Percentiles rank a stretch among this genome's conserved stretches.
Conservation (phyloP, 2,888 invertebrate genomes). For the Crematogaster levior region DNA sequence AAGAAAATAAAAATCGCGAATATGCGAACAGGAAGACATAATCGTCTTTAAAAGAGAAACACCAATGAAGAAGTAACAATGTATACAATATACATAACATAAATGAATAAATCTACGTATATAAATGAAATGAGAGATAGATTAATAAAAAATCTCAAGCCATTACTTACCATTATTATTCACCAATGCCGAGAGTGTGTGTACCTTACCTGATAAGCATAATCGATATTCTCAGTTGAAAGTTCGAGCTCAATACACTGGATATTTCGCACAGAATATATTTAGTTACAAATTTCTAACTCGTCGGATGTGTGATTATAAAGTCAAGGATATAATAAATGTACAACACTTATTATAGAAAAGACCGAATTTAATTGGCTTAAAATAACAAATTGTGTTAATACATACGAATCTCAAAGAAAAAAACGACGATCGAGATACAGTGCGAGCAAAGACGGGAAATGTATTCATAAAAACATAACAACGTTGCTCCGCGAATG, state of each 20-base stretch:
- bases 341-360: neutral
- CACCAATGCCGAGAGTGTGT: neutral
- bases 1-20: conserved; percentile 1
- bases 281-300: neutral
- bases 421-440: conserved; percentile 30
- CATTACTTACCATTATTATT: conserved; percentile 69
- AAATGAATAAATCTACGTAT: conserved; percentile 78
- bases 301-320: neutral
- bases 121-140: conserved; percentile 80
- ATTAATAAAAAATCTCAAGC: conserved; percentile 80
- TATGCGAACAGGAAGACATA: neutral
- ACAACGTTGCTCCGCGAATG: conserved; percentile 51
- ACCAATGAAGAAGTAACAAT: conserved; percentile 42
- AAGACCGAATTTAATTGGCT: conserved; percentile 61
- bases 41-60: conserved; percentile 47
- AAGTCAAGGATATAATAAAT: neutral
- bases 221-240: neutral
- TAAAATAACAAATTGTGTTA: conserved; percentile 62
- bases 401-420: conserved; percentile 52
- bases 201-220: neutral
- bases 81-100: conserved; percentile 80
- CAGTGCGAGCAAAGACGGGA: conserved; percentile 27
- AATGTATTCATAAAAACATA: conserved; percentile 59
- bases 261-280: neutral
- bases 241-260: neutral